A percentile compares a stretch with the other conserved stretches of the same genome.
Evolutionary conservation across 2,888 invertebrate genomes (phyloP).

Genomic region (Venusia cambrica): DNA sequence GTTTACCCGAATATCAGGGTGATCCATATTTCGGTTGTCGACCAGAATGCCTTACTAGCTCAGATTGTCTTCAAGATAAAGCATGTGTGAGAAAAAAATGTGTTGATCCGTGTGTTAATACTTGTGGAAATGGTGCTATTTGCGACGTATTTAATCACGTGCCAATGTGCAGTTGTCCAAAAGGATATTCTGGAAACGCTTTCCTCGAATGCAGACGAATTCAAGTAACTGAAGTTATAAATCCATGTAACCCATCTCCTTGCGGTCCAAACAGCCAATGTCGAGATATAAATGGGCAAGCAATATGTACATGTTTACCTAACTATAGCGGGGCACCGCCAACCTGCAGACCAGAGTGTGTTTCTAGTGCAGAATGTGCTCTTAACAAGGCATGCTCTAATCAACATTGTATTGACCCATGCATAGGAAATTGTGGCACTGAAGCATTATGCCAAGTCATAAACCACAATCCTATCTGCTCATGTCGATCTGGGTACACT

Average conservation of each 20-base stretch:
- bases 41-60: conserved; percentile 89
- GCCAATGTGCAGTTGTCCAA: conserved; percentile 81
- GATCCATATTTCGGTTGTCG: conserved; percentile 89
- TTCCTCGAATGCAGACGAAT: conserved; percentile 82
- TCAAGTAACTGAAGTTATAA: conserved; percentile 53
- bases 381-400: conserved; percentile 85
- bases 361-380: conserved; percentile 84
- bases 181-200: conserved; percentile 85
- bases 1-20: conserved; percentile 87
- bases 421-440: conserved; percentile 86
- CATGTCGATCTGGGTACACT: conserved; percentile 83
- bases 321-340: conserved; percentile 87
- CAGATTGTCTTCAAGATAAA: conserved; percentile 85
- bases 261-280: conserved; percentile 88
- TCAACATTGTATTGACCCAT: conserved; percentile 87
- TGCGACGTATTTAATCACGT: conserved; percentile 86
- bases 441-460: conserved; percentile 86
- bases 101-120: conserved; percentile 87
- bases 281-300: conserved; percentile 83
- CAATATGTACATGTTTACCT: conserved; percentile 85
- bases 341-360: conserved; percentile 86
- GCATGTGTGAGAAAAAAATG: conserved; percentile 89
- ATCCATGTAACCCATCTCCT: conserved; percentile 86
- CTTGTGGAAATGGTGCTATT: conserved; percentile 87
- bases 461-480: conserved; percentile 87